These are phyloP conservation scores for Diplodus puntazzo DNA, from an alignment of 2,797 vertebrate species.

Conservation along the genomic window DNA sequence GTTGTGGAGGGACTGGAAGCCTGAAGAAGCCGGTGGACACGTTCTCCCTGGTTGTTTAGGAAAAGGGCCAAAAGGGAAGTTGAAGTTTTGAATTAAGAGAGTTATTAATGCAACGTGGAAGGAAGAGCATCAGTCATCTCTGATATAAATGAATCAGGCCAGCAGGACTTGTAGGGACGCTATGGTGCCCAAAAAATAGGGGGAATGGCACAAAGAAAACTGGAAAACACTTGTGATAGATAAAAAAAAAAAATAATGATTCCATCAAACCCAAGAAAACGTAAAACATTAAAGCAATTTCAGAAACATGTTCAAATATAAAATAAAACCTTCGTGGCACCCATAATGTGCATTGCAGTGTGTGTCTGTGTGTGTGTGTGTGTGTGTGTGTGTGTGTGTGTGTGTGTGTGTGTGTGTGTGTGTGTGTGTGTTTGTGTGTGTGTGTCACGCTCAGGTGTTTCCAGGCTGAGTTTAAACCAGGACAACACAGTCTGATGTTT, in stretches of 20 bases:
- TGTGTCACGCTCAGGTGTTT: neutral
- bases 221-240: neutral
- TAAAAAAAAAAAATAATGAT: neutral
- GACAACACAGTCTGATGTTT: neutral
- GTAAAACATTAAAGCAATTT: neutral
- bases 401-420: neutral
- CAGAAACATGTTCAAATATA: neutral
- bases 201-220: neutral
- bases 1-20: constrained; percentile 1
- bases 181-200: neutral
- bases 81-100: constrained; percentile 14
- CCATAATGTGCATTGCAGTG: neutral
- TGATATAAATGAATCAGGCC: neutral
- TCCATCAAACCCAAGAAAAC: neutral
- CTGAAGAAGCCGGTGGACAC: neutral
- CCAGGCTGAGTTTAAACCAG: neutral
- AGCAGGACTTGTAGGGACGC: constrained; percentile 1
- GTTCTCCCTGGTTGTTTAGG: neutral
- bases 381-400: neutral
- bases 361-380: neutral
- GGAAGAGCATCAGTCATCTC: neutral
- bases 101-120: neutral
- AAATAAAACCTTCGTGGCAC: neutral
- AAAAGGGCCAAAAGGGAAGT: neutral
- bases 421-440: neutral